These are phyloP conservation scores for Leiothrix lutea DNA, from an alignment of 2,113 vertebrate genomes.

Conservation along the genomic window DNA sequence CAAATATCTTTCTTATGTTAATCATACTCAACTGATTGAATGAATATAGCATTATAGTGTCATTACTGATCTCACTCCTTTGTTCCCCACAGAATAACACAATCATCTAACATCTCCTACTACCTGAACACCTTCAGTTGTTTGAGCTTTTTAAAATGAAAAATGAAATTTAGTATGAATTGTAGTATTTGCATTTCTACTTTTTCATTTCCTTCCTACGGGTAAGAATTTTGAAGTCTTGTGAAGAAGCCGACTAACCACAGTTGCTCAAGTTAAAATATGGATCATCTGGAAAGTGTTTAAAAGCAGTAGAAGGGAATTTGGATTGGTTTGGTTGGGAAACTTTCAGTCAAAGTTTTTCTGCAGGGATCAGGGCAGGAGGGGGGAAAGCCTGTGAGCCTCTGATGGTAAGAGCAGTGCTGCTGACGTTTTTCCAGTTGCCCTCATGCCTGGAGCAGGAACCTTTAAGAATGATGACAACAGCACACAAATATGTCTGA, in stretches of 20 bases:
- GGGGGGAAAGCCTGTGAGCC: accelerated
- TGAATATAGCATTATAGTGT: not conserved
- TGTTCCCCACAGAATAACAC: constrained; percentile 3
- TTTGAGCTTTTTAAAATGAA: not conserved
- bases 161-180: not conserved
- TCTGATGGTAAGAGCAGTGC: not conserved
- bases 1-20: not conserved
- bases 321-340: not conserved
- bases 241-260: not conserved
- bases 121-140: not conserved
- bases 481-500: not conserved
- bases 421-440: not conserved
- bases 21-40: not conserved
- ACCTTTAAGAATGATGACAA: not conserved
- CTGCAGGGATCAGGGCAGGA: not conserved
- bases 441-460: not conserved
- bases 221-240: not conserved
- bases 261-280: not conserved
- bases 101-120: not conserved
- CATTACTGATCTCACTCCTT: not conserved
- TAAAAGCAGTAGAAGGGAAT: not conserved
- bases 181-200: not conserved
- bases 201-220: not conserved
- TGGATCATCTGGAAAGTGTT: not conserved
- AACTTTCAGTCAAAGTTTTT: not conserved